phyloP scores from a whole-genome alignment of 2,113 vertebrate genomes.

The Pitta sordida region DNA sequence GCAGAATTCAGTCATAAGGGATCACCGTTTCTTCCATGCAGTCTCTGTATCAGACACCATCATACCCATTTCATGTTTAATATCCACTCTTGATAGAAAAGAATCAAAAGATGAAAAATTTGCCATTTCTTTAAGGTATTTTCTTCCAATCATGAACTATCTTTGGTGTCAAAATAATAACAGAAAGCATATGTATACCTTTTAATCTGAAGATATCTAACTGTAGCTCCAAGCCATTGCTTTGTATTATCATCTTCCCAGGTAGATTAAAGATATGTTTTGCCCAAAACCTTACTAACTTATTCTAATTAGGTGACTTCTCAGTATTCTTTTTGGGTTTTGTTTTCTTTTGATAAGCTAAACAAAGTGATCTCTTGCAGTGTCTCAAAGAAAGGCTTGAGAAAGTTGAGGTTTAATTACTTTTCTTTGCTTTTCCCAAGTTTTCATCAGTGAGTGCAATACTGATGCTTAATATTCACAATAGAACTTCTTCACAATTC shows the following conservation, averaged over 20 bases:
- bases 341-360: background rate
- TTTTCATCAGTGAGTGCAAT: background rate
- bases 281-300: background rate
- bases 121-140: background rate
- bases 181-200: background rate
- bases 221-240: background rate
- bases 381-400: background rate
- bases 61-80: background rate
- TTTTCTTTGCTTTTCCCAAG: background rate
- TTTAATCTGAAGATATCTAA: background rate
- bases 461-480: background rate
- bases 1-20: background rate
- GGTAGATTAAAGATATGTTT: conserved; percentile 8
- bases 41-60: background rate
- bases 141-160: background rate
- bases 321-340: background rate
- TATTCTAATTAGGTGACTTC: background rate
- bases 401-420: background rate
- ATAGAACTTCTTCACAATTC: background rate
- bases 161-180: conserved; percentile 3
- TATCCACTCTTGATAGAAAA: background rate
- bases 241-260: background rate
- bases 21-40: background rate
- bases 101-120: background rate
- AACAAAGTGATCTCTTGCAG: background rate